Conservation (phyloP, 2,797 vertebrate genomes). For the Sebastes ruberrimus region DNA sequence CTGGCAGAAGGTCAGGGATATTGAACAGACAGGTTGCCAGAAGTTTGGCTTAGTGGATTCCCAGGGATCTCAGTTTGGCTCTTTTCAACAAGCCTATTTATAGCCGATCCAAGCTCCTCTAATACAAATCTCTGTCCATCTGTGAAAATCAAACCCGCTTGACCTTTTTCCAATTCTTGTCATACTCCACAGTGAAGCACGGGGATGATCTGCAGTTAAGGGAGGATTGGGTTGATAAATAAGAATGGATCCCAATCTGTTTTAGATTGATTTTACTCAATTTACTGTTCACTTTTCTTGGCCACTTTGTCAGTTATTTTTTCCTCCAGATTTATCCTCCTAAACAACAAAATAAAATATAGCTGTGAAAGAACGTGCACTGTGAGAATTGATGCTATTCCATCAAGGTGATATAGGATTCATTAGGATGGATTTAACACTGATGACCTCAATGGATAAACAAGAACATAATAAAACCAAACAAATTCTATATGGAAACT, state of each 20-base stretch:
- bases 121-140: constrained; percentile 50
- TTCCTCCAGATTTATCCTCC: not conserved
- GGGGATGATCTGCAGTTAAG: constrained; percentile 47
- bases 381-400: not conserved
- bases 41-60: constrained; percentile 64
- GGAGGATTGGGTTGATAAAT: constrained; percentile 37
- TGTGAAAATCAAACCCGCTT: constrained; percentile 57
- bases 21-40: constrained; percentile 59
- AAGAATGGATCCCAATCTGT: constrained; percentile 31
- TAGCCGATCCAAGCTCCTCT: constrained; percentile 27
- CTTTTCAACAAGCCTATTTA: constrained; percentile 49
- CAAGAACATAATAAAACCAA: not conserved
- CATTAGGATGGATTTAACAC: not conserved
- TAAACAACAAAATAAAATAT: not conserved
- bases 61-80: constrained; percentile 54
- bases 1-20: constrained; percentile 64
- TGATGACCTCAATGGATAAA: not conserved
- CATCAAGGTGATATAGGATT: not conserved
- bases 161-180: constrained; percentile 62
- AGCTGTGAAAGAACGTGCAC: not conserved
- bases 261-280: constrained; percentile 41
- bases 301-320: not conserved
- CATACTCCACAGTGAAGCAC: constrained; percentile 14
- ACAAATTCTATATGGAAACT: not conserved
- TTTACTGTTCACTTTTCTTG: constrained; percentile 1